Percentiles rank a stretch among this genome's conserved stretches.
These are phyloP conservation scores for Meandrina meandrites DNA, from an alignment of 92 coral and sea anemone genomes.

Conservation along the genomic window DNA sequence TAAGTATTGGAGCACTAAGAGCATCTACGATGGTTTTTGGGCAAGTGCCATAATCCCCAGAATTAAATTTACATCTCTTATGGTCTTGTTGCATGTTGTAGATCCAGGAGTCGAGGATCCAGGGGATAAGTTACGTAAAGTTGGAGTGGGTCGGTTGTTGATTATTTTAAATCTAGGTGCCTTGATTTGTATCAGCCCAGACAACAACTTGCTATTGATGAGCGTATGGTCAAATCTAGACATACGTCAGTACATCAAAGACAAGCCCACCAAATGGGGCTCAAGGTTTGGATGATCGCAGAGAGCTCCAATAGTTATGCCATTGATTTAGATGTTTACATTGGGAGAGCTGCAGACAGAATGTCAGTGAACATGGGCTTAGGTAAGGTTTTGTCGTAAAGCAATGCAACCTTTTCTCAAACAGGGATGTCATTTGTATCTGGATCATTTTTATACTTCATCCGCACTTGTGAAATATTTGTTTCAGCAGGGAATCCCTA, in stretches of 20 bases:
- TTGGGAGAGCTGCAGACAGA: too few species aligned
- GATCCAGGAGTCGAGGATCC: conserved; percentile 56
- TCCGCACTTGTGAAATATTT: too few species aligned
- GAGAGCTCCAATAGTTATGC: conserved; percentile 57
- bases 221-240: conserved; percentile 50
- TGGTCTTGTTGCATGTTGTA: conserved; percentile 70
- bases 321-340: too few species aligned
- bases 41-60: conserved; percentile 61
- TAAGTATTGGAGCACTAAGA: conserved; percentile 66
- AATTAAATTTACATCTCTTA: conserved; percentile 47
- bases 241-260: conserved; percentile 58
- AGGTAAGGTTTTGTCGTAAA: too few species aligned
- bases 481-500: too few species aligned
- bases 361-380: too few species aligned
- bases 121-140: conserved; percentile 60
- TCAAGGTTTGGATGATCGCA: conserved; percentile 60
- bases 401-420: too few species aligned
- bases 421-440: too few species aligned
- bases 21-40: conserved; percentile 75
- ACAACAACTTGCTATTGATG: conserved; percentile 65
- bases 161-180: conserved; percentile 59
- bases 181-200: conserved; percentile 62
- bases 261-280: conserved; percentile 59
- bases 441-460: too few species aligned
- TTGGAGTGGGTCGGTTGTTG: conserved; percentile 51